A percentile compares a stretch with the other conserved stretches of the same genome.
Conservation (phyloP, 2,888 invertebrate species). For the Ashinkailepas kermadecensis region DNA sequence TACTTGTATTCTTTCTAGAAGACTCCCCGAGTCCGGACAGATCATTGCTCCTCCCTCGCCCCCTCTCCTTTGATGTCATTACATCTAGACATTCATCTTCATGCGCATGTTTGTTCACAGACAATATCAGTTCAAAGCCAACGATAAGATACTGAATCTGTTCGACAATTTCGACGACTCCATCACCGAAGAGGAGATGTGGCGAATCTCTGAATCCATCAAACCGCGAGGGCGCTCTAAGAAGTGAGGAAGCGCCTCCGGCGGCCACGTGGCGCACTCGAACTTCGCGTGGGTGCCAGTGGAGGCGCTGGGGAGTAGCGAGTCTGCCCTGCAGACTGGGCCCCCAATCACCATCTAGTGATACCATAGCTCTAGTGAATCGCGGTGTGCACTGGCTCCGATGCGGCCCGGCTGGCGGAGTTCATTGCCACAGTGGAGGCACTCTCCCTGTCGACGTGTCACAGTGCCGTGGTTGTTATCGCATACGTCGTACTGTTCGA, state of each 20-base stretch:
- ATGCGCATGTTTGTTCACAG: conserved; percentile 46
- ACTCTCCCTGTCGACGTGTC: too few relatives aligned
- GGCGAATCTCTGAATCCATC: conserved; percentile 95
- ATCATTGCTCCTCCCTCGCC: too few relatives aligned
- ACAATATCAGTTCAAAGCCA: conserved; percentile 84
- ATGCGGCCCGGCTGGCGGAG: not conserved
- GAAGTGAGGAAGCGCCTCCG: conserved; percentile 1
- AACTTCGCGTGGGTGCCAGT: not conserved
- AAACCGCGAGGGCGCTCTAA: conserved; percentile 74
- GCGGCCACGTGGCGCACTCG: not conserved
- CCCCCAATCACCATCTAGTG: not conserved
- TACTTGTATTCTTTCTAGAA: conserved; percentile 37
- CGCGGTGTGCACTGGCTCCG: not conserved
- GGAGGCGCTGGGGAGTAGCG: not conserved
- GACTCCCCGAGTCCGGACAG: not conserved
- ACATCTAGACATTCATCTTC: too few relatives aligned
- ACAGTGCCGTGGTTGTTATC: too few relatives aligned
- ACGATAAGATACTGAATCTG: conserved; percentile 86
- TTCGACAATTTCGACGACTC: conserved; percentile 96
- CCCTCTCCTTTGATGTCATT: too few relatives aligned
- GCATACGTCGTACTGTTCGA: too few relatives aligned
- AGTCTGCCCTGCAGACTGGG: too few relatives aligned
- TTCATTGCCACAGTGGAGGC: too few relatives aligned
- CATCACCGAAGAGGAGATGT: conserved; percentile 93
- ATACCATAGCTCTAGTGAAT: not conserved